phyloP scores from a whole-genome alignment of 2,888 invertebrate species.

The Caradrina clavipalpis region DNA sequence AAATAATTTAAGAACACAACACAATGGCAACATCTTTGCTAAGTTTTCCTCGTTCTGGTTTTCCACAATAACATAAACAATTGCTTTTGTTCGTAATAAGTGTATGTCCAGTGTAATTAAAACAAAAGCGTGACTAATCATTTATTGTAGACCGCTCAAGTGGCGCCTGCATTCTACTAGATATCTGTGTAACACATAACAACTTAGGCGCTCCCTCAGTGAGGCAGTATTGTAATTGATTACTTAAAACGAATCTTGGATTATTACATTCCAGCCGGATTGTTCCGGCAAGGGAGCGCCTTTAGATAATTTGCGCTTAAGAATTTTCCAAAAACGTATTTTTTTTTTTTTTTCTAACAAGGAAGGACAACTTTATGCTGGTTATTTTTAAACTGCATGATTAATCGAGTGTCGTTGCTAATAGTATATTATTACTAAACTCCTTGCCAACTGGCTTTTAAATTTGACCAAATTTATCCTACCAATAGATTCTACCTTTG shows the following conservation, averaged over 20 bases:
- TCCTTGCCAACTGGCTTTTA: not conserved
- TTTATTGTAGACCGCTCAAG: conserved; percentile 29
- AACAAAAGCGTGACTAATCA: conserved; percentile 57
- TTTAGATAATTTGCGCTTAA: too few relatives aligned
- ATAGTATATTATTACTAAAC: not conserved
- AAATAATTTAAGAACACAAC: conserved; percentile 31
- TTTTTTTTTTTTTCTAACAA: conserved; percentile 11
- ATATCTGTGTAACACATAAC: conserved; percentile 24
- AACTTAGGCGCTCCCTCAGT: too few relatives aligned
- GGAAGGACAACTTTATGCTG: conserved; percentile 7
- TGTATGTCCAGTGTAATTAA: conserved; percentile 41
- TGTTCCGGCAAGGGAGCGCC: too few relatives aligned
- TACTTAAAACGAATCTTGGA: too few relatives aligned
- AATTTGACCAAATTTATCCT: conserved; percentile 5
- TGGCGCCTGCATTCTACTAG: conserved; percentile 57
- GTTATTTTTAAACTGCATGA: conserved; percentile 11
- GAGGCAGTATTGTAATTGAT: too few relatives aligned
- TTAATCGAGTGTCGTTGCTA: not conserved
- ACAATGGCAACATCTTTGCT: conserved; percentile 31
- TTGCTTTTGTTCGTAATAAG: conserved; percentile 51
- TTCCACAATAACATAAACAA: conserved; percentile 41
- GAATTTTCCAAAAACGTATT: not conserved
- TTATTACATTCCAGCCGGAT: too few relatives aligned
- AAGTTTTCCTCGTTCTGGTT: conserved; percentile 57
- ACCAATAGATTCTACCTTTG: conserved; percentile 7